A percentile compares a stretch with the other conserved stretches of the same genome.
Evolutionary conservation across 2,888 invertebrate species (phyloP).

Genomic region (Isotomurus palustris): DNA sequence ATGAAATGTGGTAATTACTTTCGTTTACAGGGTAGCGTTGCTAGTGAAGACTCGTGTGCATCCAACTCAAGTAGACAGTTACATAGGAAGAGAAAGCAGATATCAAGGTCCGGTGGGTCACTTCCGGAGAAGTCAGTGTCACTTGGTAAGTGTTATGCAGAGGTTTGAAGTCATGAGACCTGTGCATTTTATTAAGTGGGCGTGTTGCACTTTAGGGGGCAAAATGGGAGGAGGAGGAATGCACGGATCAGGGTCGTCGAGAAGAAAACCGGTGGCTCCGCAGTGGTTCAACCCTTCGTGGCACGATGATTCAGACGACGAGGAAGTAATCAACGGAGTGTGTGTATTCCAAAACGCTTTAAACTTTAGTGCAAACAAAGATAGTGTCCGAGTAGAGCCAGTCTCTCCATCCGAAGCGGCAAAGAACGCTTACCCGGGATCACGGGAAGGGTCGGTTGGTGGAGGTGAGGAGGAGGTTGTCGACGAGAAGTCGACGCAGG

Average conservation of each 20-base stretch:
- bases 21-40: slow-evolving; percentile 40
- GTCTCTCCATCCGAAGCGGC: slow-evolving; percentile 63
- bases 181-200: background rate
- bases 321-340: slow-evolving; percentile 78
- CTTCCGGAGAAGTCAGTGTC: slow-evolving; percentile 28
- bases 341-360: slow-evolving; percentile 59
- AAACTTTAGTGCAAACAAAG: slow-evolving; percentile 53
- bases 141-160: slow-evolving; percentile 16
- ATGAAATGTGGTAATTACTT: background rate
- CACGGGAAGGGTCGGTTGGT: slow-evolving; percentile 46
- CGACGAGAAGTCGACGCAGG: slow-evolving; percentile 20
- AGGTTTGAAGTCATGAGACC: background rate
- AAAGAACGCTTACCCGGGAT: slow-evolving; percentile 50
- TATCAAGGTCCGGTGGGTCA: slow-evolving; percentile 36
- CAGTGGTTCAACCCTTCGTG: slow-evolving; percentile 96
- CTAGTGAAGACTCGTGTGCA: slow-evolving; percentile 45
- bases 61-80: slow-evolving; percentile 43
- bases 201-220: slow-evolving; percentile 12
- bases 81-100: slow-evolving; percentile 39
- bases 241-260: slow-evolving; percentile 56
- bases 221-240: slow-evolving; percentile 45
- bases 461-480: slow-evolving; percentile 23
- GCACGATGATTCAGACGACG: slow-evolving; percentile 64
- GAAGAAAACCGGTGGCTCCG: slow-evolving; percentile 91
- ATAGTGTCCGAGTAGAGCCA: slow-evolving; percentile 72